Percentiles rank a stretch among this genome's conserved stretches.
phyloP scores from a whole-genome alignment of 2,113 vertebrate genomes.

The Pachypanchax playfairii region DNA sequence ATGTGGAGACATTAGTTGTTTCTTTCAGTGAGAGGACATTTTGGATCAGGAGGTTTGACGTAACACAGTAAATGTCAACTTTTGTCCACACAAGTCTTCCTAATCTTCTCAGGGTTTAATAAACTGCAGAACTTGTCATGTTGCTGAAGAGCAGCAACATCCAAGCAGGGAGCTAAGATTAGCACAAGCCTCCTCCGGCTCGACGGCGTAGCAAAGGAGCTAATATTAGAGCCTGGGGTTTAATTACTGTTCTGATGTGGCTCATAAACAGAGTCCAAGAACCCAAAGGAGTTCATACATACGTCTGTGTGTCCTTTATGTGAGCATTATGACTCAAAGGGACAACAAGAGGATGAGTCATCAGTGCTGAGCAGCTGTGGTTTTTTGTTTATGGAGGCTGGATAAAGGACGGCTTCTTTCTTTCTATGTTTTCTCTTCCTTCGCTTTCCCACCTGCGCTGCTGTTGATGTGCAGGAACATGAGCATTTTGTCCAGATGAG shows the following conservation, averaged over 20 bases:
- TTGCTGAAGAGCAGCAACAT: slow-evolving; percentile 34
- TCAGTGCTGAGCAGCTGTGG: slow-evolving; percentile 20
- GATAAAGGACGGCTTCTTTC: background rate
- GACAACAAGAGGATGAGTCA: slow-evolving; percentile 55
- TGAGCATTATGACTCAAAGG: slow-evolving; percentile 18
- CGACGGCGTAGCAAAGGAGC: slow-evolving; percentile 25
- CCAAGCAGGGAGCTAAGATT: slow-evolving; percentile 68
- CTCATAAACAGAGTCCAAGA: slow-evolving; percentile 12
- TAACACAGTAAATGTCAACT: background rate
- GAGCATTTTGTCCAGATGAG: background rate
- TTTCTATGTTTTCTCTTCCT: background rate
- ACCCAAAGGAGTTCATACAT: slow-evolving; percentile 1
- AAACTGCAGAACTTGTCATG: slow-evolving; percentile 30
- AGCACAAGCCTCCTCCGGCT: slow-evolving; percentile 30
- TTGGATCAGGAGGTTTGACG: too few species aligned
- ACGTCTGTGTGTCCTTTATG: slow-evolving; percentile 9
- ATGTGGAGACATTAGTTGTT: background rate
- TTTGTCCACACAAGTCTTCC: background rate
- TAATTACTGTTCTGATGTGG: slow-evolving; percentile 68
- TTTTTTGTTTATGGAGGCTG: slow-evolving; percentile 7
- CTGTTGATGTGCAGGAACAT: background rate
- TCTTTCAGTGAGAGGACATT: too few species aligned
- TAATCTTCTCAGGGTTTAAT: slow-evolving; percentile 14
- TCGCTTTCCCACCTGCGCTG: background rate
- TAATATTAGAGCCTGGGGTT: slow-evolving; percentile 60